Conservation (phyloP, 2,113 vertebrate species). For the Zosterops lateralis region DNA sequence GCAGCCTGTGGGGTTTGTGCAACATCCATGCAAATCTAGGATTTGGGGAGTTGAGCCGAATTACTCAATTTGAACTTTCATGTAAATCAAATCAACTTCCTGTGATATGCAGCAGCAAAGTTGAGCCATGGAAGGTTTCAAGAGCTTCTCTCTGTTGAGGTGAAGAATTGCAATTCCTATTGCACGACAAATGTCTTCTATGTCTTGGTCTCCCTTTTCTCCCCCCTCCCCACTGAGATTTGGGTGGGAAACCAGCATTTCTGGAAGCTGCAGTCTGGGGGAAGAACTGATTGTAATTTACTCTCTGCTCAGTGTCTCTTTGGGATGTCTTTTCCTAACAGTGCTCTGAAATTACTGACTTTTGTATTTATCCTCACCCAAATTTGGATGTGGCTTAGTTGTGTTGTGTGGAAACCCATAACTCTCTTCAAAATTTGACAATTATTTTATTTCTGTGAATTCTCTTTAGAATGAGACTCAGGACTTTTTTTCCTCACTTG, state of each 20-base stretch:
- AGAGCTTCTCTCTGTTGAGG: background rate
- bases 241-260: background rate
- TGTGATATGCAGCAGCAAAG: fast-evolving
- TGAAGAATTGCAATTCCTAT: background rate
- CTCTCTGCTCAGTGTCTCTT: background rate
- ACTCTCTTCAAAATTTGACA: background rate
- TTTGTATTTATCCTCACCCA: background rate
- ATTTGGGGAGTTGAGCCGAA: background rate
- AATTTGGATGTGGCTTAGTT: background rate
- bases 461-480: background rate
- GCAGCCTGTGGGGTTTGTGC: background rate
- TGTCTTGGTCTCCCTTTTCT: background rate
- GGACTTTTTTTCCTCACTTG: fast-evolving
- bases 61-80: background rate
- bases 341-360: background rate
- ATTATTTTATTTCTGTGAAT: background rate
- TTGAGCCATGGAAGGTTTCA: background rate
- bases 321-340: background rate
- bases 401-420: background rate
- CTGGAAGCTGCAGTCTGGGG: background rate
- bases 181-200: background rate
- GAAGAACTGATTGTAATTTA: background rate
- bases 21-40: background rate
- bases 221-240: background rate
- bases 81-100: background rate